phyloP scores from a whole-genome alignment of 2,113 vertebrate species.

The Triplophysa siluroides region DNA sequence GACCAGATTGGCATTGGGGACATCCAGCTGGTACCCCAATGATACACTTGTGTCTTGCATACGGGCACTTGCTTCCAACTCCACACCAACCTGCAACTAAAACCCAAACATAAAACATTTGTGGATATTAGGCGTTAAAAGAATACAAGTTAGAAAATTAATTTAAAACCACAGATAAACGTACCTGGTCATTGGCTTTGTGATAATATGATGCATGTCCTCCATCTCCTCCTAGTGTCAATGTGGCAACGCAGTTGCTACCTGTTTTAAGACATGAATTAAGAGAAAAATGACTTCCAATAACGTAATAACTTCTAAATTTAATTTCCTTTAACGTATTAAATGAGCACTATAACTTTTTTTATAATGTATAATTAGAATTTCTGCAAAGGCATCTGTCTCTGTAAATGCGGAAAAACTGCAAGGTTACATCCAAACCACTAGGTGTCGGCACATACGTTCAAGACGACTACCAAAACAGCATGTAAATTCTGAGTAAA shows the following conservation, averaged over 20 bases:
- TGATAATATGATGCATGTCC: conserved; percentile 87
- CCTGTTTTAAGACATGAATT: conserved; percentile 63
- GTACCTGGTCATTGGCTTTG: conserved; percentile 87
- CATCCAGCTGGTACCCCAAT: conserved; percentile 86
- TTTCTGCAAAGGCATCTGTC: no score
- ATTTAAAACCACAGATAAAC: background rate
- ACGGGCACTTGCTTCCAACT: conserved; percentile 83
- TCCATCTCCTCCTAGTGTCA: conserved; percentile 81
- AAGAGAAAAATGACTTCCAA: background rate
- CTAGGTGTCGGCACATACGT: no score
- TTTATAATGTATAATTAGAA: no score
- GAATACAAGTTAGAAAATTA: background rate
- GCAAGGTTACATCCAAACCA: no score
- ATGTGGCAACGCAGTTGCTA: conserved; percentile 80
- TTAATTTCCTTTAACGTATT: background rate
- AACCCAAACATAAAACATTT: background rate
- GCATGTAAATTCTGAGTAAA: no score
- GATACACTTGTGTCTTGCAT: conserved; percentile 87
- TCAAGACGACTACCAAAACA: no score
- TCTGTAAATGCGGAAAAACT: no score
- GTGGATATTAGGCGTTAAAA: background rate
- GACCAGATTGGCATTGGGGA: conserved; percentile 85
- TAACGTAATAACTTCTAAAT: no score
- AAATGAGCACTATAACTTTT: no score
- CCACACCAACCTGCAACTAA: conserved; percentile 87